A percentile compares a stretch with the other conserved stretches of the same genome.
These are phyloP conservation scores for Argynnis bischoffii DNA, from an alignment of 2,888 invertebrate genomes.

Conservation along the genomic window DNA sequence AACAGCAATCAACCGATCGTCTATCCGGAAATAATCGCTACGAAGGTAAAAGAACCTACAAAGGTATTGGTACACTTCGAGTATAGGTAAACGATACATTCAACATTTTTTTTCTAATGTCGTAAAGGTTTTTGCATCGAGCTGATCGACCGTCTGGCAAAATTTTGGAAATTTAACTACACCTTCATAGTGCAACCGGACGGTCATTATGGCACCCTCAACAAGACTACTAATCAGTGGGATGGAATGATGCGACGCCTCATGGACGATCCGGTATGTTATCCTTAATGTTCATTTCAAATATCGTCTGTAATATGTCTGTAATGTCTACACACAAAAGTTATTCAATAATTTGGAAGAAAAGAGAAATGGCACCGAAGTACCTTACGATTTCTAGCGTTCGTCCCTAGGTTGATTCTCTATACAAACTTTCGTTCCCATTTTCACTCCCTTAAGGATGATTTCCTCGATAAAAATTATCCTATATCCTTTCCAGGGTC, in stretches of 20 bases:
- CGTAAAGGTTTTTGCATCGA: conserved; percentile 94
- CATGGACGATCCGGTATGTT: conserved; percentile 81
- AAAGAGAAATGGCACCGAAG: no score
- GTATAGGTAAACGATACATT: no score
- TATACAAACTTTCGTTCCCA: no score
- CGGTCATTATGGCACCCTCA: conserved; percentile 85
- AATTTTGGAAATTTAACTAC: conserved; percentile 90
- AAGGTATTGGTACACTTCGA: no score
- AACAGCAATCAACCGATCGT: conserved; percentile 84
- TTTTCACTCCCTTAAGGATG: no score
- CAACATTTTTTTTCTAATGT: conserved; percentile 3
- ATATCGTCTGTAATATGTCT: no score
- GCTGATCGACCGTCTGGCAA: conserved; percentile 89
- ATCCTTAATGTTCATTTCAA: background rate
- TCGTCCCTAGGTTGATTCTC: no score
- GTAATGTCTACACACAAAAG: no score
- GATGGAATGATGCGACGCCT: conserved; percentile 88
- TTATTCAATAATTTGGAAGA: no score
- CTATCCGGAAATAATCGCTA: conserved; percentile 90
- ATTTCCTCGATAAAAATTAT: no score
- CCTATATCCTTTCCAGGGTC: no score
- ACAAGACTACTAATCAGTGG: conserved; percentile 83
- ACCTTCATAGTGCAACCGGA: conserved; percentile 88
- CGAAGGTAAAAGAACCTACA: conserved; percentile 81
- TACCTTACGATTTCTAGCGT: no score